Conservation (phyloP, 2,888 invertebrate genomes). For the Lymantria dispar region DNA sequence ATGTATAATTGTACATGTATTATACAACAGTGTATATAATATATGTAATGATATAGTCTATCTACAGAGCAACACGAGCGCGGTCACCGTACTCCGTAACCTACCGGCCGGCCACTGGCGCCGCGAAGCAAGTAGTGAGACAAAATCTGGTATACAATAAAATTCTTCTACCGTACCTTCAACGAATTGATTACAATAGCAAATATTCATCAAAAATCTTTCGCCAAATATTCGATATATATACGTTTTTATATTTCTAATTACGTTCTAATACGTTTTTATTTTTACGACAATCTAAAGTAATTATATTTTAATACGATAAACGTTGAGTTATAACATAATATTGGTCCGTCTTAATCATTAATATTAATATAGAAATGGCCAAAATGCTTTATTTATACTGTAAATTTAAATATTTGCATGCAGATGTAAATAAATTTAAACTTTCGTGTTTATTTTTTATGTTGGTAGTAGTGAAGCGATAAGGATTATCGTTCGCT, state of each 20-base stretch:
- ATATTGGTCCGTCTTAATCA: too few species aligned
- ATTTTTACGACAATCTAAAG: too few species aligned
- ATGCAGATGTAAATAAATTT: background rate
- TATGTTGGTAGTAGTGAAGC: conserved; percentile 8
- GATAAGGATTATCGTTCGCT: background rate
- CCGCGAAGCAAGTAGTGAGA: conserved; percentile 30
- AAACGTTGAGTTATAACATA: too few species aligned
- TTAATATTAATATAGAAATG: too few species aligned
- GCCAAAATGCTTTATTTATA: too few species aligned
- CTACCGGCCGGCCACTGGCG: conserved; percentile 35
- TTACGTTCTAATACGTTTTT: too few species aligned
- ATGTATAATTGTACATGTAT: conserved; percentile 15
- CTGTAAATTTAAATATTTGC: too few species aligned
- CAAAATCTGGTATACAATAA: background rate
- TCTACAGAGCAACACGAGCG: conserved; percentile 25
- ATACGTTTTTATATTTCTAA: too few species aligned
- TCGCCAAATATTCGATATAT: too few species aligned
- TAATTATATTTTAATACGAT: too few species aligned
- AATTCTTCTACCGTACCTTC: background rate
- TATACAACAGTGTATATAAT: conserved; percentile 1
- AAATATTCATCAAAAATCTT: too few species aligned
- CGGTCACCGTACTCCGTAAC: conserved; percentile 26
- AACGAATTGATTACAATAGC: background rate
- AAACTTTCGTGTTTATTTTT: conserved; percentile 12
- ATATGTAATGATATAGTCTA: conserved; percentile 34